Conservation (phyloP, 2,888 invertebrate genomes). For the Cynaeus angustus region DNA sequence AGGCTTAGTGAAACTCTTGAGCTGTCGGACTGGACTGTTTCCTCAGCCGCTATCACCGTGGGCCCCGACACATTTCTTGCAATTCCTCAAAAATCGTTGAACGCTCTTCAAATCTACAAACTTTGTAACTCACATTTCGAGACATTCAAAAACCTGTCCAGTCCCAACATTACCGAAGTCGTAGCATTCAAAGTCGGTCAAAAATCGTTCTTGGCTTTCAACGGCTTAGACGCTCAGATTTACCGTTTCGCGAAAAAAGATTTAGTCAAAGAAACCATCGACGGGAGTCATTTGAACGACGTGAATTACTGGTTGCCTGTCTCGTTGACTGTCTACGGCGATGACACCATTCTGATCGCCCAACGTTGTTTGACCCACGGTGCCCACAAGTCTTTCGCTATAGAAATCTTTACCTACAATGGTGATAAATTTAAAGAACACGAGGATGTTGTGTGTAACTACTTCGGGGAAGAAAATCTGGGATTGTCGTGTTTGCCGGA, state of each 20-base stretch:
- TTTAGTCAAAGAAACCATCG: conserved; percentile 57
- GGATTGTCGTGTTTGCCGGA: conserved; percentile 65
- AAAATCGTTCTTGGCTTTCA: conserved; percentile 67
- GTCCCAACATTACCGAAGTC: conserved; percentile 60
- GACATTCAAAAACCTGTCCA: conserved; percentile 59
- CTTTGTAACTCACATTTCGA: conserved; percentile 59
- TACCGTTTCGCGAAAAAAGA: conserved; percentile 62
- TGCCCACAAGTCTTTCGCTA: conserved; percentile 60
- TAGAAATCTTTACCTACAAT: conserved; percentile 67
- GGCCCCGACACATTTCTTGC: conserved; percentile 61
- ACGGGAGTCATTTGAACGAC: conserved; percentile 62
- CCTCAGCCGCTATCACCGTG: conserved; percentile 61
- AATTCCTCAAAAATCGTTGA: conserved; percentile 62
- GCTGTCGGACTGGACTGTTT: conserved; percentile 58
- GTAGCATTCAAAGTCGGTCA: conserved; percentile 67
- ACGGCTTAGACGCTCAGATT: conserved; percentile 65
- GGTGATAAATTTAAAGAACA: conserved; percentile 66
- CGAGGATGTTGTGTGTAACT: conserved; percentile 66
- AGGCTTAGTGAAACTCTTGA: conserved; percentile 64
- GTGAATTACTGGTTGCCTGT: conserved; percentile 67
- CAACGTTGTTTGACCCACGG: conserved; percentile 66
- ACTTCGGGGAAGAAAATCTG: conserved; percentile 62
- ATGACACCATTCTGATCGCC: conserved; percentile 70
- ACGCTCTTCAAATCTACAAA: conserved; percentile 62
- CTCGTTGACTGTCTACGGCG: conserved; percentile 69